Percentiles rank a stretch among this genome's conserved stretches.
phyloP scores from a whole-genome alignment of 2,113 vertebrate species.

The Cottus gobio region DNA sequence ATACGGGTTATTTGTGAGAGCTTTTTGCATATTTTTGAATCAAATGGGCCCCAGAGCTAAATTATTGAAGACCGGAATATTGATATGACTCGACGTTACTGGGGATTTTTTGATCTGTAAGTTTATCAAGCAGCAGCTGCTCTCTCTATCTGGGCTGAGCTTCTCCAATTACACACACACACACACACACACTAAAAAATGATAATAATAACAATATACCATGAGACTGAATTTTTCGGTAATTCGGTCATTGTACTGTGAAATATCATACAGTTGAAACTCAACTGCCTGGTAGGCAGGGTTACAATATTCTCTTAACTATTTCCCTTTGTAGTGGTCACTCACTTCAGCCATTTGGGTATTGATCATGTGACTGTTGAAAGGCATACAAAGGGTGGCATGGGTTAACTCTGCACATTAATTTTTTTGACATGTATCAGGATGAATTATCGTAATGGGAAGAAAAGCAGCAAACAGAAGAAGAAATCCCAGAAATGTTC shows the following conservation, averaged over 20 bases:
- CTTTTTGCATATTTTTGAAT: no score
- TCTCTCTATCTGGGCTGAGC: no score
- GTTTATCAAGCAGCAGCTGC: no score
- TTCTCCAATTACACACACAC: not conserved
- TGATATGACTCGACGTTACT: not conserved
- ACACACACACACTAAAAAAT: not conserved
- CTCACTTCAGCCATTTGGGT: not conserved
- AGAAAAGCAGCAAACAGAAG: conserved; percentile 87
- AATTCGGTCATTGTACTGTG: no score
- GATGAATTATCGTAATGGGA: conserved; percentile 91
- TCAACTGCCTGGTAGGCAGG: not conserved
- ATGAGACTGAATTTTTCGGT: no score
- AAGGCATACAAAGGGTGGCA: not conserved
- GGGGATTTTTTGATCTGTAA: not conserved
- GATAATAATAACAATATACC: no score
- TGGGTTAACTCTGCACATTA: not conserved
- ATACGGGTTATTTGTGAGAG: not conserved
- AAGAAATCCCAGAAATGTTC: conserved; percentile 90
- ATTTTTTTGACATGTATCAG: conserved; percentile 73
- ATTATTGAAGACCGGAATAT: not conserved
- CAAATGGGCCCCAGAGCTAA: not conserved
- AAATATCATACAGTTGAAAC: not conserved
- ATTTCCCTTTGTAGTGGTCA: not conserved
- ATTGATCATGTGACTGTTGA: not conserved
- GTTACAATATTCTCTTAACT: not conserved